Evolutionary conservation across 1,140 invertebrate species (phyloP), one percentile per base, ranked within the genome.

Genomic region (Brachionus paranguensis): DNA sequence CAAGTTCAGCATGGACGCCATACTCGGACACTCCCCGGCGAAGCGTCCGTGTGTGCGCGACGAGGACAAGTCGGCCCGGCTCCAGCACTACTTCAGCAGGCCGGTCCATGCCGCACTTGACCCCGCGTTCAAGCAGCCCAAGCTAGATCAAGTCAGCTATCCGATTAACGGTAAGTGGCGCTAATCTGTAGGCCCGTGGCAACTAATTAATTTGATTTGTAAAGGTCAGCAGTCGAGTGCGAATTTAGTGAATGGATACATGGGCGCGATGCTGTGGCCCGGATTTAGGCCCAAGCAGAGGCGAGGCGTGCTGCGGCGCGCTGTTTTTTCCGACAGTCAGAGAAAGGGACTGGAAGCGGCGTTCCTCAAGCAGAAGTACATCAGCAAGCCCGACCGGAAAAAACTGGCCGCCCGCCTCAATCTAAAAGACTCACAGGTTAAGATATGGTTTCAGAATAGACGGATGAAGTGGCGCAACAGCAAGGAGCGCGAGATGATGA

Each of bases 341-440:
- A 91, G 96, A 81, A 95, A 96, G 86, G 96, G 96, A 0, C 90
- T 99, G 74, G 97, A 99, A 90, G 94, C 96, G 86, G 91, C 95
- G 87, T 99, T 98, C 89, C 95, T 96, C 89, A 92, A 96, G 68
- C 96, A 99, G 89, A 98, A 98, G 89, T 99, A 99, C 89, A 99
- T 99, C 87, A 97, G 95, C 86, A 99, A 98, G 89, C 96, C 96
- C 0, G 96, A 99, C 89, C 91, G 97, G 86, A 96, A 97, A 89
- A 97, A 98, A 87, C 90, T 99, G 55, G 96, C 97, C 0, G 95
- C 96, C 87, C 95, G 96, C 88, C 91, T 99, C 20, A 96, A 95
- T 24, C 91, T 99, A 0, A 98, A 97, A 87, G 97, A 99, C 88
- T 93, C 93, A 33, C 92, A 93, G 91, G 78, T 85, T 14, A 74